Conservation (phyloP, 2,888 invertebrate species). For the Parnassius smintheus region DNA sequence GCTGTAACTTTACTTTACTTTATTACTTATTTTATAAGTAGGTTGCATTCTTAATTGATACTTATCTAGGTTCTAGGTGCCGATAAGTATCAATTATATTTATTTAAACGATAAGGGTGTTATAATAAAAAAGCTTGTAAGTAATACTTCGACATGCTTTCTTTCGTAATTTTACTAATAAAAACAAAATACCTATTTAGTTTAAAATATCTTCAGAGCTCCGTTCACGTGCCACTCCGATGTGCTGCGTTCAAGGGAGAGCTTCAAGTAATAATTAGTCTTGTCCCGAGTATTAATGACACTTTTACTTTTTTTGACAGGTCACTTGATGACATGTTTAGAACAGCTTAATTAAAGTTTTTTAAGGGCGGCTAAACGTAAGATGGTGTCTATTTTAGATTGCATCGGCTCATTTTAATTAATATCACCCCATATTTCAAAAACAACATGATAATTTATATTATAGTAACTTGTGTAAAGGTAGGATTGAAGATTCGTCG, state of each 20-base stretch:
- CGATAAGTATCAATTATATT: no score
- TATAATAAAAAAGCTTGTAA: background rate
- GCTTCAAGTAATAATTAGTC: slow-evolving; percentile 49
- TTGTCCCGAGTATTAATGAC: slow-evolving; percentile 55
- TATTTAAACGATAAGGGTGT: background rate
- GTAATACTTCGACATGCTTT: background rate
- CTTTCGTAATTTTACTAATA: slow-evolving; percentile 10
- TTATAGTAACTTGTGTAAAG: no score
- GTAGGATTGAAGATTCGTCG: no score
- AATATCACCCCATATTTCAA: slow-evolving; percentile 4
- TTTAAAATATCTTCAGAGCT: slow-evolving; percentile 16
- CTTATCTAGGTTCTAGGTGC: no score
- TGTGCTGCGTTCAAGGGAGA: slow-evolving; percentile 36
- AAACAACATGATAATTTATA: no score
- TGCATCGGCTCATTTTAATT: slow-evolving; percentile 10
- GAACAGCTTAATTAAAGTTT: slow-evolving; percentile 56
- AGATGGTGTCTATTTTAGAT: slow-evolving; percentile 16
- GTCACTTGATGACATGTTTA: slow-evolving; percentile 49
- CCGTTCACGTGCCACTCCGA: slow-evolving; percentile 9
- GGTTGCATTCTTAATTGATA: no score
- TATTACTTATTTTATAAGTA: no score
- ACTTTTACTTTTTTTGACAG: slow-evolving; percentile 43
- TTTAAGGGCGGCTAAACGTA: slow-evolving; percentile 39
- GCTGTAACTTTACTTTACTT: no score
- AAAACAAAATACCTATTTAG: slow-evolving; percentile 18